Evolutionary conservation across 1,140 invertebrate genomes (phyloP).

Genomic region (Heliconius hewitsoni): DNA sequence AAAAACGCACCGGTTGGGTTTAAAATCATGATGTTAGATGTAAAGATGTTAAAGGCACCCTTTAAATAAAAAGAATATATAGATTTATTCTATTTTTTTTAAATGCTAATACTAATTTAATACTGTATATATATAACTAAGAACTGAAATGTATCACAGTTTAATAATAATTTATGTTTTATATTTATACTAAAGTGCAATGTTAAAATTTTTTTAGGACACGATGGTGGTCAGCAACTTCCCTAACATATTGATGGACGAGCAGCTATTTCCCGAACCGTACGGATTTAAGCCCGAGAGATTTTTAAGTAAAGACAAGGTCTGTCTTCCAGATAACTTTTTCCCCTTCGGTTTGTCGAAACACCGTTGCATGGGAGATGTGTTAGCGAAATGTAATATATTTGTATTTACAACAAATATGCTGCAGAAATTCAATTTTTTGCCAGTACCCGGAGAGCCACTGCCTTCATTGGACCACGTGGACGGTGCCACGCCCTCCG

Average conservation of each 20-base stretch:
- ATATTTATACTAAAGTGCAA: too few relatives aligned
- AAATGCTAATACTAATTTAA: too few relatives aligned
- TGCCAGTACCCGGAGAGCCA: constrained; percentile 82
- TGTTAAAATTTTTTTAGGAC: constrained; percentile 81
- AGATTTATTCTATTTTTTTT: too few relatives aligned
- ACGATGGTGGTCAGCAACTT: constrained; percentile 93
- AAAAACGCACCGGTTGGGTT: too few relatives aligned
- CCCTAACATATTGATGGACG: constrained; percentile 87
- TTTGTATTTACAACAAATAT: constrained; percentile 91
- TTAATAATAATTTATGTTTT: too few relatives aligned
- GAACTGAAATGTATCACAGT: neutral
- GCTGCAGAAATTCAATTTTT: constrained; percentile 89
- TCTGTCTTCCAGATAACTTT: constrained; percentile 86
- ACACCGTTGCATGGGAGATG: constrained; percentile 80
- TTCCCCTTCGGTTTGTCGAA: constrained; percentile 91
- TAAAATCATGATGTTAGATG: too few relatives aligned
- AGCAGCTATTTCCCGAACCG: constrained; percentile 86
- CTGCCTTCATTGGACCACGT: constrained; percentile 84
- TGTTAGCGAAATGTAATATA: constrained; percentile 86
- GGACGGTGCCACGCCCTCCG: constrained; percentile 88
- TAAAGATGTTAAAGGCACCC: too few relatives aligned
- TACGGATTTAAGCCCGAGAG: constrained; percentile 89
- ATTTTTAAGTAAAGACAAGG: constrained; percentile 86
- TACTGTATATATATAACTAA: too few relatives aligned
- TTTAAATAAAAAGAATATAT: too few relatives aligned